Evolutionary conservation across 2,797 vertebrate genomes (phyloP).

Genomic region (Melanotaenia nigrans): DNA sequence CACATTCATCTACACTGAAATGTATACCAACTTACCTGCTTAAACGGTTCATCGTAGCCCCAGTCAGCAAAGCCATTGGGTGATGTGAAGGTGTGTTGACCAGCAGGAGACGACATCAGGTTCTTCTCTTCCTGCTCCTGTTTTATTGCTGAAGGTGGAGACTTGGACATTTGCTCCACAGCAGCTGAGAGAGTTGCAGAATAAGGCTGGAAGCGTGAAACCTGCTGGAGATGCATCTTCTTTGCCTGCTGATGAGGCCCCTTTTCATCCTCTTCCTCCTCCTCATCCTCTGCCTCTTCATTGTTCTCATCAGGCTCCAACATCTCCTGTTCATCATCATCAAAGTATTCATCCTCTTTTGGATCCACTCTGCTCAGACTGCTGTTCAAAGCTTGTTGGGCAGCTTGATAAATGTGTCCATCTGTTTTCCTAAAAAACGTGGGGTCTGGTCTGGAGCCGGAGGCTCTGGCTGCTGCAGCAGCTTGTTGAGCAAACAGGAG

Average conservation of each 20-base stretch:
- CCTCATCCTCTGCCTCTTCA: constrained; percentile 59
- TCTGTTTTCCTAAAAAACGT: constrained; percentile 73
- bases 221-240: constrained; percentile 72
- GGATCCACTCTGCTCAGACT: constrained; percentile 69
- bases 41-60: constrained; percentile 87
- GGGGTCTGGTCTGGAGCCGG: constrained; percentile 67
- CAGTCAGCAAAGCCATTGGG: constrained; percentile 84
- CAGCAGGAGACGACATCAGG: constrained; percentile 69
- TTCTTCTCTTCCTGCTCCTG: constrained; percentile 86
- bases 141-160: constrained; percentile 72
- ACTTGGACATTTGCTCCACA: constrained; percentile 56
- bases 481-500: constrained; percentile 89
- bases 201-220: constrained; percentile 62
- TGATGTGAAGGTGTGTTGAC: constrained; percentile 73
- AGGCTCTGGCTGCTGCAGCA: constrained; percentile 75
- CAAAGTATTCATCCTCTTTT: constrained; percentile 66
- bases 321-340: constrained; percentile 80
- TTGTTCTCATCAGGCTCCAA: constrained; percentile 78
- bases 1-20: background rate
- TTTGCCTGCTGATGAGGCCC: constrained; percentile 66
- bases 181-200: constrained; percentile 51
- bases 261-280: constrained; percentile 76
- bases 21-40: constrained; percentile 83
- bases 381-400: constrained; percentile 72
- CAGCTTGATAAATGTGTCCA: constrained; percentile 66